Conservation (phyloP, 1,140 invertebrate species). For the Brachionus calyciflorus region DNA sequence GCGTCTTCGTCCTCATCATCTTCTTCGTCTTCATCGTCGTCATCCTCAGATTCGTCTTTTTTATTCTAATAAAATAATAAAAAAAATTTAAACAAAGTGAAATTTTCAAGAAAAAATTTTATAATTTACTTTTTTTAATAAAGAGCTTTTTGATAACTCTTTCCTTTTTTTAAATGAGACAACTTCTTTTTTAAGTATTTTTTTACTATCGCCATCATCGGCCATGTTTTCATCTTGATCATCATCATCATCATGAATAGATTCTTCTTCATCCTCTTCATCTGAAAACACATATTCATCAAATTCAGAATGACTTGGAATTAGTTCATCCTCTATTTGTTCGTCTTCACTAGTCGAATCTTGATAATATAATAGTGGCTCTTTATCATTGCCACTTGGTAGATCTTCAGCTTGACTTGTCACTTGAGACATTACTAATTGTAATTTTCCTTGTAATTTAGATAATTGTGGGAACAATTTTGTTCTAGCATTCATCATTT, state of each 20-base stretch:
- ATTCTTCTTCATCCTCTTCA: constrained; percentile 47
- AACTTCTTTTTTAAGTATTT: constrained; percentile 5
- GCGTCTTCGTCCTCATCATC: constrained; percentile 48
- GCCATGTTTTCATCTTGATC: constrained; percentile 15
- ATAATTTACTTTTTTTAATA: constrained; percentile 15
- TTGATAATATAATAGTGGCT: constrained; percentile 20
- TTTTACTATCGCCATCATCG: not conserved
- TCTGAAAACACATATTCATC: constrained; percentile 47
- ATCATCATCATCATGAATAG: constrained; percentile 32
- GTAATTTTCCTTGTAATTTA: constrained; percentile 54
- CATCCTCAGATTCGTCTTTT: constrained; percentile 6
- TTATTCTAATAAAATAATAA: not conserved
- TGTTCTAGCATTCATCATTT: constrained; percentile 55
- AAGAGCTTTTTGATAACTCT: constrained; percentile 13
- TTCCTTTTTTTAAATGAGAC: constrained; percentile 7
- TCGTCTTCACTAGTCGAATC: constrained; percentile 43
- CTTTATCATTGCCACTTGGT: not conserved
- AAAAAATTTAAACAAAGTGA: not conserved
- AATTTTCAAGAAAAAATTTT: not conserved
- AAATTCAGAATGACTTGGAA: constrained; percentile 46
- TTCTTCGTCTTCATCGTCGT: constrained; percentile 48
- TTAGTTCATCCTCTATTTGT: constrained; percentile 40
- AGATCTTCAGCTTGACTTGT: not conserved
- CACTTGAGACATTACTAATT: constrained; percentile 56
- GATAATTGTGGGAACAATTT: constrained; percentile 52